These are phyloP conservation scores for Mesocentrotus franciscanus DNA, from an alignment of 53 echinoderm and acorn worm species.

Conservation along the genomic window DNA sequence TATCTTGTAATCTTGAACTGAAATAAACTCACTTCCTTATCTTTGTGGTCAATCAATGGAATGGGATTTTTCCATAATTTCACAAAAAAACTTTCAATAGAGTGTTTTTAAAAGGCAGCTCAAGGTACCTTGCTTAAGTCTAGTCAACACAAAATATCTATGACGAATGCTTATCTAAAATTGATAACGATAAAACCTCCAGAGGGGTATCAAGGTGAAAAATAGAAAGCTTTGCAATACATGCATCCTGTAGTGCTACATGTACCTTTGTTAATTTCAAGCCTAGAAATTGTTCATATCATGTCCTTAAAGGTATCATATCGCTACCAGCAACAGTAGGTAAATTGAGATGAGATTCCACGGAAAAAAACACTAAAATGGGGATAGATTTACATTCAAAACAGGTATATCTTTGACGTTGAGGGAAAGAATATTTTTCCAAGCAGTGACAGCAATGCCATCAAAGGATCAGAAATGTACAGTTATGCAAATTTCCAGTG, in stretches of 20 bases:
- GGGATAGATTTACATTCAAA: slow-evolving; percentile 9
- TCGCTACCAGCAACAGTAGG: neutral
- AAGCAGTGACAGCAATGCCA: neutral
- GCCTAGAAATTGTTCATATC: neutral
- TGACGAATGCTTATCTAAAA: neutral
- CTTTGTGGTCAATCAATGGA: neutral
- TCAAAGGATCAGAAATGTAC: neutral
- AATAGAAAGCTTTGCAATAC: too few species aligned
- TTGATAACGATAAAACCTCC: neutral
- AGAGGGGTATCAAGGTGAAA: neutral
- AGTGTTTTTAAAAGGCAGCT: neutral
- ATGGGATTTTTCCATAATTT: neutral
- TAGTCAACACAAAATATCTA: neutral
- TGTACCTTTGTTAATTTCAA: neutral
- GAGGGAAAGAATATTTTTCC: neutral
- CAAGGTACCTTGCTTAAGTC: too few species aligned
- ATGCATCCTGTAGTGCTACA: neutral
- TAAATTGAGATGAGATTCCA: neutral
- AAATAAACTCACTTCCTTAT: neutral
- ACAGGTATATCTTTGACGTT: neutral
- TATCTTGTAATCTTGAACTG: neutral
- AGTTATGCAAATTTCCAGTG: too few species aligned
- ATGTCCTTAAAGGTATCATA: neutral
- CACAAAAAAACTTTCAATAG: neutral
- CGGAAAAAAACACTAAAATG: neutral